Percentiles rank a stretch among this genome's conserved stretches.
These are phyloP conservation scores for Spondyliosoma cantharus DNA, from an alignment of 2,797 vertebrate genomes.

Conservation along the genomic window DNA sequence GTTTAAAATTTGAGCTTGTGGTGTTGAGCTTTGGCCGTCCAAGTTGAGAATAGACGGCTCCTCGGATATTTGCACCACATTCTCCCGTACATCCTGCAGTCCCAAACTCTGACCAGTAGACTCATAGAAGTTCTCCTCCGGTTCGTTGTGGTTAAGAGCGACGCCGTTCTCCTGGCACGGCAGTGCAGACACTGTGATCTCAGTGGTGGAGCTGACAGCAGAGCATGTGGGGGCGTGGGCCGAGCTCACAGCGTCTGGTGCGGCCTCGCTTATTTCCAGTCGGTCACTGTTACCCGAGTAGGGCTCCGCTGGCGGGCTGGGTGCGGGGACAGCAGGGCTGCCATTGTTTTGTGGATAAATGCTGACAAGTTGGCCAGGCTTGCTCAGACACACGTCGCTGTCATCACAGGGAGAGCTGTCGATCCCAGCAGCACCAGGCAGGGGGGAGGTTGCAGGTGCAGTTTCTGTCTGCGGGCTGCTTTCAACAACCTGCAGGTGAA, in stretches of 20 bases:
- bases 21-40: conserved; percentile 51
- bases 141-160: conserved; percentile 49
- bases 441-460: neutral
- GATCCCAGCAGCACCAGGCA: neutral
- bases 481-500: conserved; percentile 58
- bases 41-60: conserved; percentile 73
- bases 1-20: conserved; percentile 38
- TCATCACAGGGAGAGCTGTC: conserved; percentile 1
- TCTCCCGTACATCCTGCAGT: conserved; percentile 43
- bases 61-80: conserved; percentile 53
- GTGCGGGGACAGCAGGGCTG: neutral
- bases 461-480: conserved; percentile 20
- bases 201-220: neutral
- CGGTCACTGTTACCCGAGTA: conserved; percentile 65
- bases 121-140: conserved; percentile 79
- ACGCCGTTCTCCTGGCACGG: conserved; percentile 61
- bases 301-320: neutral
- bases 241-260: neutral
- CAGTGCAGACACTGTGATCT: neutral
- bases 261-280: conserved; percentile 70
- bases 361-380: conserved; percentile 71
- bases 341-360: conserved; percentile 3
- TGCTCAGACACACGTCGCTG: conserved; percentile 66
- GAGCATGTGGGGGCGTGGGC: conserved; percentile 1
- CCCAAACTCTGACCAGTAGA: conserved; percentile 53